A percentile compares a stretch with the other conserved stretches of the same genome.
phyloP scores from a whole-genome alignment of 2,113 vertebrate species.

The Catagonus wagneri region DNA sequence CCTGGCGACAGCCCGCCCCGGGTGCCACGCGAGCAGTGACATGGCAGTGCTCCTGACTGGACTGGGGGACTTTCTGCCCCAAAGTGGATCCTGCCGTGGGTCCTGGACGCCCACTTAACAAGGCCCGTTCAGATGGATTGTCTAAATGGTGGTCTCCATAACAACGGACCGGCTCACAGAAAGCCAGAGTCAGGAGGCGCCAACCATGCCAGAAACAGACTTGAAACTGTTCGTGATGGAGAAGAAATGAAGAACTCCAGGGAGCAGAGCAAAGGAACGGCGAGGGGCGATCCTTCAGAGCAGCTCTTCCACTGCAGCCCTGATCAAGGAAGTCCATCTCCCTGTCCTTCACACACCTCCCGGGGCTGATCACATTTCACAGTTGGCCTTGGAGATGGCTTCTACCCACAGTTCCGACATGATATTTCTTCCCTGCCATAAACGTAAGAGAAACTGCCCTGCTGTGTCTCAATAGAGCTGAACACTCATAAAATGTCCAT shows the following conservation, averaged over 20 bases:
- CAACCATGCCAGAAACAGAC: not conserved
- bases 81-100: not conserved
- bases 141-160: conserved; percentile 62
- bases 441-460: not conserved
- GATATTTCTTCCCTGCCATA: not conserved
- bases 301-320: not conserved
- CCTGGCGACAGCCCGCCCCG: fast-evolving
- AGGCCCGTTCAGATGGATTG: conserved; percentile 9
- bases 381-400: not conserved
- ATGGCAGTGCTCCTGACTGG: not conserved
- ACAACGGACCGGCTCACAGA: not conserved
- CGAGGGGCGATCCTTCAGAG: not conserved
- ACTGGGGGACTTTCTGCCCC: not conserved
- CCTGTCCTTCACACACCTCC: not conserved
- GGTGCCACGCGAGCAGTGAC: not conserved
- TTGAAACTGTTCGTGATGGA: conserved; percentile 29
- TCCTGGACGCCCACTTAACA: not conserved
- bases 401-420: not conserved
- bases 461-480: not conserved
- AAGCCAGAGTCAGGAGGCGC: not conserved
- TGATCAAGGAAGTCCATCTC: not conserved
- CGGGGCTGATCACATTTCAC: fast-evolving
- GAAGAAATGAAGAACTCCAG: not conserved
- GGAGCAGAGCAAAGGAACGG: not conserved
- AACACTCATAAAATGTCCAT: not conserved